These are phyloP conservation scores for Eumacrocentrus americanus DNA, from an alignment of 2,888 invertebrate species.

Conservation along the genomic window DNA sequence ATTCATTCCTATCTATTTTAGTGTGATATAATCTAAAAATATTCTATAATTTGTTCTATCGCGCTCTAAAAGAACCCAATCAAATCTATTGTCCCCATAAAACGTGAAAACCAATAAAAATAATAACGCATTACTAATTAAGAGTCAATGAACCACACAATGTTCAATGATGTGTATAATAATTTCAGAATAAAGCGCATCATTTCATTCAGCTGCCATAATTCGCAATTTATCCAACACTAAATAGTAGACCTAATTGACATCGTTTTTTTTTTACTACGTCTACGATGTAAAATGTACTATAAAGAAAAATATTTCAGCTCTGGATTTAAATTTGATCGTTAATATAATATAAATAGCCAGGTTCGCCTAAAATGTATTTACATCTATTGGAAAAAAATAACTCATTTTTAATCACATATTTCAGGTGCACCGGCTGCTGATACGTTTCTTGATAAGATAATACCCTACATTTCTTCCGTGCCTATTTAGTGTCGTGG, in stretches of 20 bases:
- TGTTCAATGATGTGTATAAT: no score
- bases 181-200: background rate
- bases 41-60: no score
- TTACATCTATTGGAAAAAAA: background rate
- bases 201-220: background rate
- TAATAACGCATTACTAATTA: no score
- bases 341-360: conserved; percentile 8
- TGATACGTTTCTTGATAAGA: conserved; percentile 42
- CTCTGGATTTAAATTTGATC: background rate
- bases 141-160: no score
- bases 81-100: no score
- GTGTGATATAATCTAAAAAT: no score
- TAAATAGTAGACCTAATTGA: background rate
- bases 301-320: conserved; percentile 17
- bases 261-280: background rate
- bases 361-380: background rate
- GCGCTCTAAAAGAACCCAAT: no score
- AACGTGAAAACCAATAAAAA: no score
- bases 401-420: background rate
- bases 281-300: conserved; percentile 5
- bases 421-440: conserved; percentile 38
- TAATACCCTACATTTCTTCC: conserved; percentile 50
- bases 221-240: background rate
- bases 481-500: conserved; percentile 38
- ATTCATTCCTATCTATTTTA: no score